Evolutionary conservation across 2,888 invertebrate genomes (phyloP).

Genomic region (Melieria picta): DNA sequence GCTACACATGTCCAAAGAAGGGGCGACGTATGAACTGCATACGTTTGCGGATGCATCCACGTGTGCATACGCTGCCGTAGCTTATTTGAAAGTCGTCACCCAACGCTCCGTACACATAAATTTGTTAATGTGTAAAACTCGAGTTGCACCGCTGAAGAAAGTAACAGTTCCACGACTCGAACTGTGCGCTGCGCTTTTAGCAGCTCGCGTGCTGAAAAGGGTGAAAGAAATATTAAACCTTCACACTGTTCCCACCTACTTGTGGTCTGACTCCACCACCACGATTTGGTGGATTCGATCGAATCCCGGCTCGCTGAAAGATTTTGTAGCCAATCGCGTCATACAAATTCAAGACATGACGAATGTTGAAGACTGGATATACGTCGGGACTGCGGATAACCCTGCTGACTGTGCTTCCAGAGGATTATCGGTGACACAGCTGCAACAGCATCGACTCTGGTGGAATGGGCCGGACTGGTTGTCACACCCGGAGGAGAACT

Average conservation of each 20-base stretch:
- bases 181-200: slow-evolving; percentile 13
- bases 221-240: not conserved
- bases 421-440: not conserved
- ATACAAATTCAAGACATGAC: slow-evolving; percentile 7
- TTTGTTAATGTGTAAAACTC: slow-evolving; percentile 17
- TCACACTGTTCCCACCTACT: not conserved
- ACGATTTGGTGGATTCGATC: slow-evolving; percentile 12
- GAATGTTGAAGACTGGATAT: not conserved
- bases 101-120: not conserved
- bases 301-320: slow-evolving; percentile 4
- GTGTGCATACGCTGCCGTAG: slow-evolving; percentile 17
- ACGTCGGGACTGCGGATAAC: slow-evolving; percentile 12
- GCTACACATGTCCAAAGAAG: not conserved
- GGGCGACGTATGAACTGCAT: slow-evolving; percentile 5
- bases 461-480: no score
- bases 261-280: slow-evolving; percentile 18
- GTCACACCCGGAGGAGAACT: no score
- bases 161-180: slow-evolving; percentile 18
- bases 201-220: not conserved
- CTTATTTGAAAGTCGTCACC: slow-evolving; percentile 9
- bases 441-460: no score
- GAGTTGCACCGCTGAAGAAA: slow-evolving; percentile 17
- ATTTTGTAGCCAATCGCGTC: slow-evolving; percentile 17
- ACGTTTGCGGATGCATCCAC: slow-evolving; percentile 17
- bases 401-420: slow-evolving; percentile 10